Percentiles rank a stretch among this genome's conserved stretches.
phyloP scores from a whole-genome alignment of 2,888 invertebrate genomes.

The Melieria crassipennis region DNA sequence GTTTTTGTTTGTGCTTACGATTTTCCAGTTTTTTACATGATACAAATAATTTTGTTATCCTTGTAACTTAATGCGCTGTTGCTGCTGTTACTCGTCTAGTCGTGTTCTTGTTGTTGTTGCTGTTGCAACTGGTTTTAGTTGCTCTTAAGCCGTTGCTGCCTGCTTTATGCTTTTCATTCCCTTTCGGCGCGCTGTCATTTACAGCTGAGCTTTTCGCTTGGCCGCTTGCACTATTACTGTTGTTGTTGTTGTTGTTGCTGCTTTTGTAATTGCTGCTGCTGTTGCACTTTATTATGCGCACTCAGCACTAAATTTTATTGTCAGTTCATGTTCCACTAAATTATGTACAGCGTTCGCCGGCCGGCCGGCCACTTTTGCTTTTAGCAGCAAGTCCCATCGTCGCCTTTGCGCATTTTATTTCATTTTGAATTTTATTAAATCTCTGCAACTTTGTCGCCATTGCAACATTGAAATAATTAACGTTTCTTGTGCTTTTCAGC shows the following conservation, averaged over 20 bases:
- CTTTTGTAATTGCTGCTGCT: background rate
- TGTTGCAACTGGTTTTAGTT: background rate
- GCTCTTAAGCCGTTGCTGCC: constrained; percentile 1
- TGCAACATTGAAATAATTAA: constrained; percentile 33
- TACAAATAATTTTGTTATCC: constrained; percentile 23
- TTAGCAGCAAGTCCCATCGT: background rate
- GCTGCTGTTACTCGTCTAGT: too few relatives aligned
- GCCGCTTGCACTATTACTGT: background rate
- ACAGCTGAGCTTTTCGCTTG: background rate
- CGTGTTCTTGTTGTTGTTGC: background rate
- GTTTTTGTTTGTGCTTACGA: constrained; percentile 22
- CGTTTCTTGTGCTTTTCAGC: constrained; percentile 30
- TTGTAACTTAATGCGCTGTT: constrained; percentile 9
- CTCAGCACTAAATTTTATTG: constrained; percentile 65
- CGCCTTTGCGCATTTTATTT: constrained; percentile 19
- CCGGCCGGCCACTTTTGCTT: background rate
- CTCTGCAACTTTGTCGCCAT: constrained; percentile 19
- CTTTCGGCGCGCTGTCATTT: background rate
- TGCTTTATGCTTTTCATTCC: background rate
- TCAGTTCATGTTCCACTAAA: constrained; percentile 63
- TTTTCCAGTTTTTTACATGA: constrained; percentile 10
- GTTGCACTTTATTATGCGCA: constrained; percentile 57
- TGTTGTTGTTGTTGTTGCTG: constrained; percentile 1
- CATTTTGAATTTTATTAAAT: constrained; percentile 30
- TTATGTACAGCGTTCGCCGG: constrained; percentile 51